Base-by-base conservation (phyloP, 37 sponge, comb jelly and placozoan genomes). In the Chondrosia reniformis region DNA sequence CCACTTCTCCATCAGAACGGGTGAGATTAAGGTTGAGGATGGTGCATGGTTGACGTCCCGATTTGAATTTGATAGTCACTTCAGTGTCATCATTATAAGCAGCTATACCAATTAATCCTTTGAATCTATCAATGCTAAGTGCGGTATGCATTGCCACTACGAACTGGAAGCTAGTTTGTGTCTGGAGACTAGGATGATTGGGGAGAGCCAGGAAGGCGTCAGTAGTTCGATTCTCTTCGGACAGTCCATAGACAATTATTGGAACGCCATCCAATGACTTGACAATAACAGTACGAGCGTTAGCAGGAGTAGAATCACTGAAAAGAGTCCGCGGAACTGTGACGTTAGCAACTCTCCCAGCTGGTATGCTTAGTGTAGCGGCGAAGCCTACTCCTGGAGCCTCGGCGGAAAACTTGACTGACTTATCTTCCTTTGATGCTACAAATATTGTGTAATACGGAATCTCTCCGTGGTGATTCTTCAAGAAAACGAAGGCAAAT, bases 161-260 rank as follows among this genome's bases (percentile, higher is more conserved):
- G 28, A 19, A 59, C 7, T 25, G n/a, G 61, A 19, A 59, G 28
- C 61, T 59, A 13, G 17, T 59, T 19, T 13, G n/a, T 19, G 8
- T 6, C 28, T 6, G 22, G 22, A 7, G 2, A 21, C n/a, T 4
- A 4, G 72, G 41, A 69, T 43, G 24, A 6, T 39, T 43, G 2
- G 85, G 85, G 22, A 85, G 76, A 65, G 75, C 85, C 37, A 85
- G 54, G 36, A 85, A 85, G 21, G 80, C 63, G 75, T 85, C 85
- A 24, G 76, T 59, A 13, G 75, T 66, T 3, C 19, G 15, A 1
- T 13, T 34, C 43, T 79, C 63, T 7, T 85, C 79, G 44, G 79
- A 80, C 19, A 79, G 30, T 30, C 80, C 80, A 46, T 55, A 59
- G 31, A 85, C 75, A 22, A 63, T 72, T 9, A 79, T 39, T 21